Base-by-base conservation (phyloP, 2,797 vertebrate genomes). In the Hephaestus fuliginosus region DNA sequence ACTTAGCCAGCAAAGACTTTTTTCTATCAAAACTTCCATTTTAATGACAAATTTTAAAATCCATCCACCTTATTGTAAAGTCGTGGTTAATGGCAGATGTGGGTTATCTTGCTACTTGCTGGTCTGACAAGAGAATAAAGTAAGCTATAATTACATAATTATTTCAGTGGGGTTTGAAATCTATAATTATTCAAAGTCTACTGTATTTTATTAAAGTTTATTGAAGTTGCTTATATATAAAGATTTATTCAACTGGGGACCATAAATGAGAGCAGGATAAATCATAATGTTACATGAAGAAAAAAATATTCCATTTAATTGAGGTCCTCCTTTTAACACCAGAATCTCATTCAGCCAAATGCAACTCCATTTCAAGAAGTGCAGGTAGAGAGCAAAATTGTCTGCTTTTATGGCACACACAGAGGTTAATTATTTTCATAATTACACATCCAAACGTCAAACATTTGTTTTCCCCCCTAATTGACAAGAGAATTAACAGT, bases 391-490 rank as follows among this genome's bases (percentile, higher is more conserved):
- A 88, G 82, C 52, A 82, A 84, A 81, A 89, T 58, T 70, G 78
- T 86, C 84, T 46, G 73, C 76, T 90, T 89, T 92, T 86, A 88
- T 82, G 56, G 86, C 74, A 80, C 61, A 73, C 81, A 79, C 57
- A 66, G 81, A 93, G 91, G 92, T 94, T 94, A 92, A 95, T 89
- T 89, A 92, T 92, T 95, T 91, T 87, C 73, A 90, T 91, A 94
- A 95, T 95, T 92, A 93, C 82, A 81, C 81, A 84, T 88, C 72
- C 72, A 93, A 93, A 94, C 76, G 86, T 94, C 94, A 95, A 94
- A 94, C 92, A 93, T 94, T 94, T 93, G 93, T 92, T 93, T 93
- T 93, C 80, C 83, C 58, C 81, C 60, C 76, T 93, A 95, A 95
- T 92, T 94, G 93, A 89, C 90, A 88, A 86, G 82, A 92, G 85